A percentile compares a stretch with the other conserved stretches of the same genome.
Evolutionary conservation across 2,797 vertebrate species (phyloP).

Genomic region (Antennarius maculatus): DNA sequence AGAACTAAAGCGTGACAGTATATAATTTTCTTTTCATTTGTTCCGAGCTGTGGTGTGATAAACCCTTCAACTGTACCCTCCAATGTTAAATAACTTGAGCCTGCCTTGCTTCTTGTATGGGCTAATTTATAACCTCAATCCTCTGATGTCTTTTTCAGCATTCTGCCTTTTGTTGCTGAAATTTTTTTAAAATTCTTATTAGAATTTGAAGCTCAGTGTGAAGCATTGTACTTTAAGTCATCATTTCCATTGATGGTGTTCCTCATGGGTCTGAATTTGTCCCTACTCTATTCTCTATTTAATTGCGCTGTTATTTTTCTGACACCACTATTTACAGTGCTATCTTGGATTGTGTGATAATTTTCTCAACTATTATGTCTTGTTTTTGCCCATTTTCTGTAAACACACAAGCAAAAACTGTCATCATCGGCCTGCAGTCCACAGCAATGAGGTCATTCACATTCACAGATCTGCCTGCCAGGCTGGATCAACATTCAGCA

Average conservation of each 20-base stretch:
- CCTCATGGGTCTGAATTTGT: conserved; percentile 4
- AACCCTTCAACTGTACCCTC: background rate
- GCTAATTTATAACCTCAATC: background rate
- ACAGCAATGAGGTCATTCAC: conserved; percentile 58
- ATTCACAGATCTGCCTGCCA: conserved; percentile 44
- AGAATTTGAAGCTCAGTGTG: background rate
- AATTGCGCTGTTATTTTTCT: background rate
- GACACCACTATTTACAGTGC: background rate
- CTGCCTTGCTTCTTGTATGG: background rate
- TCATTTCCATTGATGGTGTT: background rate
- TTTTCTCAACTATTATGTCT: background rate
- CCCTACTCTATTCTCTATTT: background rate
- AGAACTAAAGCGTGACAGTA: no score
- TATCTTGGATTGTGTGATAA: no score
- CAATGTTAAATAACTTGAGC: background rate
- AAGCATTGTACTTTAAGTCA: background rate
- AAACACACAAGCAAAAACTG: conserved; percentile 2
- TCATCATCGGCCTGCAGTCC: conserved; percentile 25
- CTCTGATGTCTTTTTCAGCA: background rate
- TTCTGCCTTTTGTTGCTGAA: background rate
- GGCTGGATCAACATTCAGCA: conserved; percentile 44
- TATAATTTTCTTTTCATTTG: no score
- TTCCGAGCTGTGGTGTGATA: no score
- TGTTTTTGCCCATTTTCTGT: background rate
- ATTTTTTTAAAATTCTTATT: background rate